Percentiles rank a stretch among this genome's conserved stretches.
These are phyloP conservation scores for Oreortyx pictus DNA, from an alignment of 2,797 vertebrate genomes.

Conservation along the genomic window DNA sequence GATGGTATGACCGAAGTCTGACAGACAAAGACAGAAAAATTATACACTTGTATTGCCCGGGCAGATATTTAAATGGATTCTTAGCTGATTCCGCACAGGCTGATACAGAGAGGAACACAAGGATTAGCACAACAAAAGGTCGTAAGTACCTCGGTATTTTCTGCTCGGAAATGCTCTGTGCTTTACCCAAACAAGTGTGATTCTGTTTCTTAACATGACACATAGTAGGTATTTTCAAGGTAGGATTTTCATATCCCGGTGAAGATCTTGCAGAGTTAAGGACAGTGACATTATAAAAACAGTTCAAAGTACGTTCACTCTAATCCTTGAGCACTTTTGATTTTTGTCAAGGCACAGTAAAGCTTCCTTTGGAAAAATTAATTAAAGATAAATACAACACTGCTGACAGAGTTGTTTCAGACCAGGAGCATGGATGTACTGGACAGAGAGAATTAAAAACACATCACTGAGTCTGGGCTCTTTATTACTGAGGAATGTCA, in stretches of 20 bases:
- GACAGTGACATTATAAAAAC: background rate
- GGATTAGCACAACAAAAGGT: background rate
- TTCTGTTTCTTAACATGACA: background rate
- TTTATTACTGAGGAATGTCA: conserved; percentile 2
- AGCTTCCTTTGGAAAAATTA: conserved; percentile 10
- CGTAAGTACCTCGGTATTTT: background rate
- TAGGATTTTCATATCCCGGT: background rate
- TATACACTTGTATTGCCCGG: background rate
- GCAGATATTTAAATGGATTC: background rate
- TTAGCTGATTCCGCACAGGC: background rate
- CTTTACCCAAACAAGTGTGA: background rate
- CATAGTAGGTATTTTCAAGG: background rate
- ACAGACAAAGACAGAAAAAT: background rate
- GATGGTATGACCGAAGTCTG: background rate
- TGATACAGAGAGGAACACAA: background rate
- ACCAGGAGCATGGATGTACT: background rate
- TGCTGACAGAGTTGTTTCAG: background rate
- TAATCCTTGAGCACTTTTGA: background rate
- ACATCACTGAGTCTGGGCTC: background rate
- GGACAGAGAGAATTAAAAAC: conserved; percentile 1
- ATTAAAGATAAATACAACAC: background rate
- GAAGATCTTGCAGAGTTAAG: background rate
- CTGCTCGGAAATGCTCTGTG: background rate
- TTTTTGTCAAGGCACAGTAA: conserved; percentile 11
- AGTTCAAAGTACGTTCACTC: background rate